phyloP scores from a whole-genome alignment of 2,113 vertebrate genomes.

The Bungarus multicinctus region DNA sequence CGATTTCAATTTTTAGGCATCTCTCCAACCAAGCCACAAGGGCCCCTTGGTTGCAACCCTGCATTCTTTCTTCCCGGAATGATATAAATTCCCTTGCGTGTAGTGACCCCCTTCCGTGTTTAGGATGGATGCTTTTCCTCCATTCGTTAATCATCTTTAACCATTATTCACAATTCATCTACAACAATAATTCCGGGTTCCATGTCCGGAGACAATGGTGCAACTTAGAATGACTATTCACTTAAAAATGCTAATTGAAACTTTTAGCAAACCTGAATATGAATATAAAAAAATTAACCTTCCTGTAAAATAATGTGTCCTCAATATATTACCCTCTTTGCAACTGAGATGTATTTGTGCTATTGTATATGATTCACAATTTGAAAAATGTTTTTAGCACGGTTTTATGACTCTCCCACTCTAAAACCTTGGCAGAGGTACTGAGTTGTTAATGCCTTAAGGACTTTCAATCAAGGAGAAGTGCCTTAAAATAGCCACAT shows the following conservation, averaged over 20 bases:
- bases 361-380: not conserved
- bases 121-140: not conserved
- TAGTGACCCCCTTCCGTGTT: too few relatives aligned
- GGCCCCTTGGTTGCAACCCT: not conserved
- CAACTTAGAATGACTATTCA: not conserved
- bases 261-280: not conserved
- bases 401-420: slow-evolving; percentile 32
- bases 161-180: not conserved
- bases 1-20: too few relatives aligned
- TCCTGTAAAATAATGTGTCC: not conserved
- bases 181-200: not conserved
- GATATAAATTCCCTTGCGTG: not conserved
- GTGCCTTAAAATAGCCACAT: slow-evolving; percentile 54
- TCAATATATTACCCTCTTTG: not conserved
- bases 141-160: not conserved
- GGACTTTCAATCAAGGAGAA: slow-evolving; percentile 40
- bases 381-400: slow-evolving; percentile 13
- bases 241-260: not conserved
- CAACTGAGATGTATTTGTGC: slow-evolving; percentile 1
- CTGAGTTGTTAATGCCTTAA: slow-evolving; percentile 52
- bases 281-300: not conserved
- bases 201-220: not conserved
- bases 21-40: not conserved
- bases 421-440: slow-evolving; percentile 38
- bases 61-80: not conserved